Evolutionary conservation across 2,113 vertebrate species (phyloP), one percentile per base, ranked within the genome.

Genomic region (Tachysurus fulvidraco): DNA sequence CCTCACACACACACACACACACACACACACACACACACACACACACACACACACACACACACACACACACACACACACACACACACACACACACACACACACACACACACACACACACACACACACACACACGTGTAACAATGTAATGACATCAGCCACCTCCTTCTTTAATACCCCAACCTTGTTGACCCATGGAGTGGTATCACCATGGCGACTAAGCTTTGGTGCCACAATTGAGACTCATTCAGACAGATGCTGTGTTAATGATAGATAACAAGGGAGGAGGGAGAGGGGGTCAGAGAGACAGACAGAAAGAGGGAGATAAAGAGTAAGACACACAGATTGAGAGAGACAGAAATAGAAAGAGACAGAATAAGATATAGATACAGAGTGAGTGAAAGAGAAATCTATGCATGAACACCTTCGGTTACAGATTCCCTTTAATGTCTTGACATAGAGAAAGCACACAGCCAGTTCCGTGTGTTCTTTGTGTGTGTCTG

Each of bases 131-230:
- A 44, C 25, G 16, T 77, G n/a, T 21, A 23, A 85, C 16, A 54
- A 17, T 19, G 2, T 60, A 59, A 81, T 88, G 80, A 89, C 81
- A 85, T 87, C 79, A 88, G 57, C 80, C 60, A 41, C 69, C 46
- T 74, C 36, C 79, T 41, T 54, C 5, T 41, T 28, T 81, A 44
- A 81, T 60, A 81, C n/a, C 55, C 59, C 54, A 85, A 73, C 74
- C 44, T 65, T 50, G 64, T 55, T 83, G 79, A 17, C 85, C 71
- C 55, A 59, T 62, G 41, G 28, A 67, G 44, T 62, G 59, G 55
- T 44, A 28, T 84, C 52, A 11, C 67, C 89, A 90, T 81, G 69
- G 77, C 12, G 36, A 87, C 57, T 23, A 67, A 54, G n/a, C 28
- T 21, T 54, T 44, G 11, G 54, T 59, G 54, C 54, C 28, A 59